Evolutionary conservation across 2,113 vertebrate genomes (phyloP).

Genomic region (Perca schrenkii): DNA sequence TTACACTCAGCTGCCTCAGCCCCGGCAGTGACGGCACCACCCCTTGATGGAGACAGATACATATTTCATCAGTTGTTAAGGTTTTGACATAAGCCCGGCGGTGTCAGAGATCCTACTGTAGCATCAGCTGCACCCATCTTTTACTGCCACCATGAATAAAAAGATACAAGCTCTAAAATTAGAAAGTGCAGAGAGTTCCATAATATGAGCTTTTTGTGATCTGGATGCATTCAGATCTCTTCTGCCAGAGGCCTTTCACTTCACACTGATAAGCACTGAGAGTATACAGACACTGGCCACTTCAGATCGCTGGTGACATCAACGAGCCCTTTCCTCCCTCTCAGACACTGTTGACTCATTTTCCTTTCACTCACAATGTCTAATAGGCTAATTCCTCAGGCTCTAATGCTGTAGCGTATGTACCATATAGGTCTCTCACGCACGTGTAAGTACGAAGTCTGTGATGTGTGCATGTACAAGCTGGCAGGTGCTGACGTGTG

Average conservation of each 20-base stretch:
- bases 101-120: conserved; percentile 35
- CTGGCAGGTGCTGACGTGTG: conserved; percentile 31
- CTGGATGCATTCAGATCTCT: conserved; percentile 40
- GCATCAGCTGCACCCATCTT: conserved; percentile 49
- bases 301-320: conserved; percentile 29
- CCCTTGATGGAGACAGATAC: conserved; percentile 52
- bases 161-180: conserved; percentile 33
- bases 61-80: conserved; percentile 71
- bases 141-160: conserved; percentile 37
- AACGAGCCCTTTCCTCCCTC: conserved; percentile 31
- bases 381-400: conserved; percentile 13
- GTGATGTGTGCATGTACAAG: conserved; percentile 23
- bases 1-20: conserved; percentile 52
- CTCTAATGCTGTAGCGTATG: conserved; percentile 12
- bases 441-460: conserved; percentile 14
- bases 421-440: not conserved
- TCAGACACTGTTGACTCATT: conserved; percentile 28
- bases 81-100: conserved; percentile 18
- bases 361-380: conserved; percentile 22
- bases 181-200: conserved; percentile 12
- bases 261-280: conserved; percentile 21
- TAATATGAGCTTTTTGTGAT: conserved; percentile 35
- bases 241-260: conserved; percentile 34
- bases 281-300: conserved; percentile 29
- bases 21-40: conserved; percentile 1